A percentile compares a stretch with the other conserved stretches of the same genome.
These are phyloP conservation scores for Diglossa brunneiventris DNA, from an alignment of 2,113 vertebrate species.

Conservation along the genomic window DNA sequence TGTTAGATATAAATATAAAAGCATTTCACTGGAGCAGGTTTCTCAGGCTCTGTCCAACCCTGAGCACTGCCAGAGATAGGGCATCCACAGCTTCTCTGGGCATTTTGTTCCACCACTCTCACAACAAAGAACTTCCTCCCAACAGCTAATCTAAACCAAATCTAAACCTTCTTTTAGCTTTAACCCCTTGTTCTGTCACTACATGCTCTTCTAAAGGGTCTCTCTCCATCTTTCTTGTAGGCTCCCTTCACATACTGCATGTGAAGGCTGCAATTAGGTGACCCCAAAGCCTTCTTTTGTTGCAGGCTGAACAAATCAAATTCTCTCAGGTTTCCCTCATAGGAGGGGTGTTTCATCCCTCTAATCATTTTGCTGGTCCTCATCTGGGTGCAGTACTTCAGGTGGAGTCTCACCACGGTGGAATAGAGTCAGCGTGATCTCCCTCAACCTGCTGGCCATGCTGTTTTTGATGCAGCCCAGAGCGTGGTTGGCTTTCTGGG, in stretches of 20 bases:
- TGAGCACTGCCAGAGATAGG: neutral
- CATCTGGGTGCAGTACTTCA: neutral
- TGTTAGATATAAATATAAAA: neutral
- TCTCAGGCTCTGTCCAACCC: neutral
- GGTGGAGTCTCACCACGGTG: neutral
- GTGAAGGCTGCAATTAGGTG: neutral
- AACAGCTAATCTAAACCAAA: neutral
- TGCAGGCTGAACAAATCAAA: neutral
- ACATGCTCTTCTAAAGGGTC: neutral
- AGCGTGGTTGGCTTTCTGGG: rapidly evolving
- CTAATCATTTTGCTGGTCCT: neutral
- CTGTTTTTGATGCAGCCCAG: neutral
- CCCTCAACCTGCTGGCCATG: neutral
- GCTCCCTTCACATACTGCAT: neutral
- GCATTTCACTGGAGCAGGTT: neutral
- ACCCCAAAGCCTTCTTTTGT: neutral
- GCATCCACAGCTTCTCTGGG: neutral
- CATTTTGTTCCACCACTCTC: neutral
- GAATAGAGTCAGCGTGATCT: neutral
- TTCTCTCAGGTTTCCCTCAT: neutral
- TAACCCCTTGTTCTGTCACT: neutral
- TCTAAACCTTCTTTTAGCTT: neutral
- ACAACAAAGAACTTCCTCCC: neutral
- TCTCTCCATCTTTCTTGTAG: neutral
- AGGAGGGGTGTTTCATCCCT: neutral